Evolutionary conservation across 2,888 invertebrate species (phyloP).

Genomic region (Yponomeuta sedellus): DNA sequence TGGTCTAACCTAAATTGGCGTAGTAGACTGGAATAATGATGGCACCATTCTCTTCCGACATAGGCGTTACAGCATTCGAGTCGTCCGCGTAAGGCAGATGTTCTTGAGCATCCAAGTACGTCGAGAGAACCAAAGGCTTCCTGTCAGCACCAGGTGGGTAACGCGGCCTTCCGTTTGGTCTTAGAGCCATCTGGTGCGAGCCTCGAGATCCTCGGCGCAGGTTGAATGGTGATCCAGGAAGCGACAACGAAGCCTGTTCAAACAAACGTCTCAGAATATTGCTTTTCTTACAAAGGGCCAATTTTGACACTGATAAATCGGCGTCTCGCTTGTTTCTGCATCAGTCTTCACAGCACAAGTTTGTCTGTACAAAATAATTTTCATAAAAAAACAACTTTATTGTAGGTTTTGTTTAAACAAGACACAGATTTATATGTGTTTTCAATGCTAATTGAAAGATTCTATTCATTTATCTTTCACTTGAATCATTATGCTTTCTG

Average conservation of each 20-base stretch:
- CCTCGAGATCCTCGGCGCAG: conserved; percentile 92
- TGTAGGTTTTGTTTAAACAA: neutral
- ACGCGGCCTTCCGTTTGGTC: conserved; percentile 86
- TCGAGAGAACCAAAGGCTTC: conserved; percentile 94
- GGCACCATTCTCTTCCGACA: conserved; percentile 98
- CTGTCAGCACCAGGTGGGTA: conserved; percentile 90
- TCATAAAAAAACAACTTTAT: neutral
- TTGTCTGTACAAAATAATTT: conserved; percentile 1
- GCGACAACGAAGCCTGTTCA: conserved; percentile 93
- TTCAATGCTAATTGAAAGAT: neutral
- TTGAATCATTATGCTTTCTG: neutral
- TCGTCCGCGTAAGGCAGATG: conserved; percentile 98
- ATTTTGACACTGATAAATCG: conserved; percentile 10
- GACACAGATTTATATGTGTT: neutral
- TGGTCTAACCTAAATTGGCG: conserved; percentile 82
- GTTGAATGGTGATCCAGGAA: conserved; percentile 98
- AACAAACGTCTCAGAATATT: conserved; percentile 29
- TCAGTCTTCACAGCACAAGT: conserved; percentile 12
- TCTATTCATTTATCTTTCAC: neutral
- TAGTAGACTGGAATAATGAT: conserved; percentile 95
- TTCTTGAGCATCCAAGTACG: conserved; percentile 95
- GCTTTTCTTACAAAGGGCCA: neutral
- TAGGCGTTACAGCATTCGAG: conserved; percentile 97
- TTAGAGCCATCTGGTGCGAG: conserved; percentile 93
- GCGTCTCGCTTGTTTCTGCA: conserved; percentile 19